Conservation (phyloP, 2,888 invertebrate species). For the Nyleta sp. region DNA sequence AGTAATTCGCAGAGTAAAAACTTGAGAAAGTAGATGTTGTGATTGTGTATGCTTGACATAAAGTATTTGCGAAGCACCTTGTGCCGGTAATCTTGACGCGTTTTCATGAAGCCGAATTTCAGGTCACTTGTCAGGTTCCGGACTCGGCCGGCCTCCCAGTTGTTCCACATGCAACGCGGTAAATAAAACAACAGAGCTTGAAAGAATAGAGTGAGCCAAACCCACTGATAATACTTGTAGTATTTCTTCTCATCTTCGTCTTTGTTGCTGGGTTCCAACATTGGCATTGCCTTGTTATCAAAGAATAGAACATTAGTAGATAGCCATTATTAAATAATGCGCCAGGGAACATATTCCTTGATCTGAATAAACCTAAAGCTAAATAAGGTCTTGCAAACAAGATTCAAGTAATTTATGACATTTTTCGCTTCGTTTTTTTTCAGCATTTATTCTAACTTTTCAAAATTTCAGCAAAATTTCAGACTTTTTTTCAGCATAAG, state of each 20-base stretch:
- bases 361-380: no score
- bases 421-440: no score
- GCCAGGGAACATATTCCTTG: no score
- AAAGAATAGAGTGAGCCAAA: constrained; percentile 87
- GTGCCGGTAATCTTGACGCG: constrained; percentile 86
- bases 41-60: constrained; percentile 89
- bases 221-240: no score
- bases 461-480: no score
- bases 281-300: neutral
- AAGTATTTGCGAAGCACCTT: constrained; percentile 93
- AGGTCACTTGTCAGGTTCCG: constrained; percentile 5
- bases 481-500: no score
- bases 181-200: constrained; percentile 49
- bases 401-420: no score
- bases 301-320: no score
- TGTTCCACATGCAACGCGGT: constrained; percentile 46
- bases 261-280: constrained; percentile 89
- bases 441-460: no score
- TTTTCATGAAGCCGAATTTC: constrained; percentile 5
- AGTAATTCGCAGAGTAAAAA: constrained; percentile 95
- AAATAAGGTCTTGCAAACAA: no score
- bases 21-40: constrained; percentile 94
- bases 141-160: constrained; percentile 43
- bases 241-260: constrained; percentile 91
- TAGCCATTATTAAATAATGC: no score